phyloP scores from a whole-genome alignment of 2,888 invertebrate genomes.

The Rhagonycha lutea region DNA sequence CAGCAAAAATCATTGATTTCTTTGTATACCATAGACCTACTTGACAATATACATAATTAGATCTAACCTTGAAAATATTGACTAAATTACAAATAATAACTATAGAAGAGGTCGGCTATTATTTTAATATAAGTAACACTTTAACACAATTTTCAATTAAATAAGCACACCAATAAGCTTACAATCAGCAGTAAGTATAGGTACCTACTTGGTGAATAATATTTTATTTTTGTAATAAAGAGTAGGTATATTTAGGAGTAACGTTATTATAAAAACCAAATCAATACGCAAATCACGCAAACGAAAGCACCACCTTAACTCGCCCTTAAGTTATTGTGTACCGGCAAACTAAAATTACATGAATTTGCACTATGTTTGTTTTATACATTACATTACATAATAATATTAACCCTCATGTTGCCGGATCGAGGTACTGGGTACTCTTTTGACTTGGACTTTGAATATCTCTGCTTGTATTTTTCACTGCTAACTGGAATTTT shows the following conservation, averaged over 20 bases:
- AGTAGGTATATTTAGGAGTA: too few relatives aligned
- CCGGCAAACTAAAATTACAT: not conserved
- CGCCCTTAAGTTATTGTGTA: not conserved
- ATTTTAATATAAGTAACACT: not conserved
- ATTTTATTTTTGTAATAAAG: too few relatives aligned
- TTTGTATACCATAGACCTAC: not conserved
- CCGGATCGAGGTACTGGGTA: too few relatives aligned
- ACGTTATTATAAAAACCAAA: not conserved
- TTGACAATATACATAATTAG: not conserved
- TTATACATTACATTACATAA: too few relatives aligned
- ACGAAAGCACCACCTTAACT: not conserved
- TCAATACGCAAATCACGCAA: not conserved
- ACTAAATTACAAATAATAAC: not conserved
- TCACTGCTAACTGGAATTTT: too few relatives aligned
- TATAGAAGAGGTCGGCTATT: not conserved
- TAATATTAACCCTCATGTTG: too few relatives aligned
- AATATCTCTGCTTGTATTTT: too few relatives aligned
- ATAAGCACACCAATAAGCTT: not conserved
- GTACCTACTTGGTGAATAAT: too few relatives aligned
- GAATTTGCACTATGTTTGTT: not conserved
- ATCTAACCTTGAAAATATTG: not conserved
- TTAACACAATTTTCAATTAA: not conserved
- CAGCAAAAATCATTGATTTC: not conserved
- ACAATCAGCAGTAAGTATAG: too few relatives aligned
- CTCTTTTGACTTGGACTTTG: too few relatives aligned